Evolutionary conservation across 2,113 vertebrate genomes (phyloP).

Genomic region (Amia ocellicauda): DNA sequence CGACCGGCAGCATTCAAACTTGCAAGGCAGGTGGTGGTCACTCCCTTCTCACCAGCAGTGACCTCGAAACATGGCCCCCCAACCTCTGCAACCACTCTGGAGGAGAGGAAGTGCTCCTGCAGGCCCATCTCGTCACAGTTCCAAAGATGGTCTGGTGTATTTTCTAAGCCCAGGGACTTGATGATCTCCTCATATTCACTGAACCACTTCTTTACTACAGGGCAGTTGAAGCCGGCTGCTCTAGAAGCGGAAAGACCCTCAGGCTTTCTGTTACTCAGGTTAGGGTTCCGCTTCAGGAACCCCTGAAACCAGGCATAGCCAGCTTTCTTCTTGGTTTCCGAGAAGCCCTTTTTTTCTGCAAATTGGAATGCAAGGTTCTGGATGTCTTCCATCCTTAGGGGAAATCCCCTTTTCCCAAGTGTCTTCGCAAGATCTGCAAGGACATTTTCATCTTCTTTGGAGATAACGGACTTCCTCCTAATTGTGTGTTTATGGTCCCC

Average conservation of each 20-base stretch:
- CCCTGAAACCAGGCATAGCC: slow-evolving; percentile 23
- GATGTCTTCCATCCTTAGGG: slow-evolving; percentile 18
- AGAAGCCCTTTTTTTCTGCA: not conserved
- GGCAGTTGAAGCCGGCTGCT: slow-evolving; percentile 3
- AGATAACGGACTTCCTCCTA: slow-evolving; percentile 19
- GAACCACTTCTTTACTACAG: slow-evolving; percentile 20
- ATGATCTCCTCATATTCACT: slow-evolving; percentile 8
- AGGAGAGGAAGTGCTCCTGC: slow-evolving; percentile 13
- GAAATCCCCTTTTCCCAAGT: slow-evolving; percentile 18
- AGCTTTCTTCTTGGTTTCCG: slow-evolving; percentile 1
- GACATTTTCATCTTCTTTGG: slow-evolving; percentile 9
- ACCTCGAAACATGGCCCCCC: slow-evolving; percentile 20
- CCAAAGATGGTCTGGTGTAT: slow-evolving; percentile 18
- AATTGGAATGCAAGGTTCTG: too few relatives aligned
- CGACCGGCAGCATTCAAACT: slow-evolving; percentile 21
- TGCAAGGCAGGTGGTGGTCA: slow-evolving; percentile 14
- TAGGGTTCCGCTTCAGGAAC: slow-evolving; percentile 23
- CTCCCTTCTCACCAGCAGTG: slow-evolving; percentile 9
- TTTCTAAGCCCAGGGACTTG: slow-evolving; percentile 6
- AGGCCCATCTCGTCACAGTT: slow-evolving; percentile 19
- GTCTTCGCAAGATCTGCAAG: slow-evolving; percentile 12
- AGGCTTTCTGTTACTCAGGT: slow-evolving; percentile 20
- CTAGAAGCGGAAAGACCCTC: slow-evolving; percentile 23
- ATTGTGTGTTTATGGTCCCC: slow-evolving; percentile 9
- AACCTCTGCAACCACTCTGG: slow-evolving; percentile 5